Conservation (phyloP, 2,797 vertebrate species). For the Squalus acanthias region DNA sequence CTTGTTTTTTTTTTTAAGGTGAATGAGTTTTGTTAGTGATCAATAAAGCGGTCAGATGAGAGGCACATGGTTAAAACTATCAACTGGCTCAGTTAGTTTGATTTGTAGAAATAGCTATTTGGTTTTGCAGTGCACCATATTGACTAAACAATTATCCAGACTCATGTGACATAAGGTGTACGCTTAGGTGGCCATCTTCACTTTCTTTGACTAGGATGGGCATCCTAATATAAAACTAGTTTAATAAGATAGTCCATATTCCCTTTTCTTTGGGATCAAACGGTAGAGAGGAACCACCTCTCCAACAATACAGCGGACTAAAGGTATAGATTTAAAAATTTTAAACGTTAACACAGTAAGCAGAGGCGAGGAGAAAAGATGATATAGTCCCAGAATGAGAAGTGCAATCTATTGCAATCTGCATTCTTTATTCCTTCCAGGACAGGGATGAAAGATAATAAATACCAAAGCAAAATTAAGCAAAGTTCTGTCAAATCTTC, state of each 20-base stretch:
- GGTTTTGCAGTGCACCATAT: neutral
- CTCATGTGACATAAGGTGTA: neutral
- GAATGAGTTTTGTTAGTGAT: neutral
- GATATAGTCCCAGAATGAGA: neutral
- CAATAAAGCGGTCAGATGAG: neutral
- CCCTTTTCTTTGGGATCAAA: neutral
- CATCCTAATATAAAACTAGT: neutral
- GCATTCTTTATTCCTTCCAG: neutral
- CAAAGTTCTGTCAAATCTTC: neutral
- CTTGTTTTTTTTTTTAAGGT: neutral
- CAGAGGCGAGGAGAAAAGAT: neutral
- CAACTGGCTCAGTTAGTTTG: neutral
- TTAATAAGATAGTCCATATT: neutral
- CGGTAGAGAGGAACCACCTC: neutral
- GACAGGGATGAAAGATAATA: neutral
- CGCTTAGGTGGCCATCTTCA: neutral
- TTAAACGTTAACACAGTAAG: neutral
- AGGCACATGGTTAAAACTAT: neutral
- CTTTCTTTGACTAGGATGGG: neutral
- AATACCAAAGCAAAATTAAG: neutral
- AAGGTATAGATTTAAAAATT: neutral
- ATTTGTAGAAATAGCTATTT: neutral
- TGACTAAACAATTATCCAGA: neutral
- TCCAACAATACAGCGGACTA: neutral
- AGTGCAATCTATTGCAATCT: neutral